phyloP scores from a whole-genome alignment of 2,797 vertebrate genomes.

The Intellagama lesueurii region DNA sequence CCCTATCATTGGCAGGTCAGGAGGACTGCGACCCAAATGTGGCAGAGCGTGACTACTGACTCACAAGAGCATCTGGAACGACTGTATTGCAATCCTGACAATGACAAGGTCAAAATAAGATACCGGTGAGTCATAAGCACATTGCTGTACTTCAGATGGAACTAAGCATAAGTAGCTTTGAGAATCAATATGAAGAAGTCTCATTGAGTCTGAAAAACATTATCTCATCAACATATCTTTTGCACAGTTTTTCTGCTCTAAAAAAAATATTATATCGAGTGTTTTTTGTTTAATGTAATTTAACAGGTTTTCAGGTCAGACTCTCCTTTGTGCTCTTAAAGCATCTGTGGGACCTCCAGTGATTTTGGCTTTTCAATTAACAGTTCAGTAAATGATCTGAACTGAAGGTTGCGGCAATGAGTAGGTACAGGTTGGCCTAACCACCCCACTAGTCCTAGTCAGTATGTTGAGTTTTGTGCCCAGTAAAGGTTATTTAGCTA shows the following conservation, averaged over 20 bases:
- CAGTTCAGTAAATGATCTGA: background rate
- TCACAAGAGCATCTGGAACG: constrained; percentile 98
- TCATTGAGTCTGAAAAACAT: background rate
- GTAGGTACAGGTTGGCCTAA: background rate
- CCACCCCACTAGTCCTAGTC: background rate
- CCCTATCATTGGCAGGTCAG: constrained; percentile 98
- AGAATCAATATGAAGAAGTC: background rate
- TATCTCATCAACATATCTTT: background rate
- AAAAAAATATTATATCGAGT: background rate
- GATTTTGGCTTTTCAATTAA: background rate
- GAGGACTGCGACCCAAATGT: constrained; percentile 84
- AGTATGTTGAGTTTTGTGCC: background rate
- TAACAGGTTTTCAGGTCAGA: background rate
- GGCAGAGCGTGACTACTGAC: constrained; percentile 96
- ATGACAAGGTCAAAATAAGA: constrained; percentile 92
- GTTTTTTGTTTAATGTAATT: background rate
- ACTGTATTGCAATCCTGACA: constrained; percentile 99
- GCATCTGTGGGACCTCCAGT: background rate
- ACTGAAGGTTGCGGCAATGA: background rate
- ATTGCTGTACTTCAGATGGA: background rate
- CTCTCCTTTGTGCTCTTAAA: background rate
- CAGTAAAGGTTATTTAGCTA: background rate
- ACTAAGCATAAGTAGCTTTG: background rate
- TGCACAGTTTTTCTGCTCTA: background rate
- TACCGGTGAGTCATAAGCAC: constrained; percentile 87